Evolutionary conservation across 2,797 vertebrate species (phyloP).

Genomic region (Tapera naevia): DNA sequence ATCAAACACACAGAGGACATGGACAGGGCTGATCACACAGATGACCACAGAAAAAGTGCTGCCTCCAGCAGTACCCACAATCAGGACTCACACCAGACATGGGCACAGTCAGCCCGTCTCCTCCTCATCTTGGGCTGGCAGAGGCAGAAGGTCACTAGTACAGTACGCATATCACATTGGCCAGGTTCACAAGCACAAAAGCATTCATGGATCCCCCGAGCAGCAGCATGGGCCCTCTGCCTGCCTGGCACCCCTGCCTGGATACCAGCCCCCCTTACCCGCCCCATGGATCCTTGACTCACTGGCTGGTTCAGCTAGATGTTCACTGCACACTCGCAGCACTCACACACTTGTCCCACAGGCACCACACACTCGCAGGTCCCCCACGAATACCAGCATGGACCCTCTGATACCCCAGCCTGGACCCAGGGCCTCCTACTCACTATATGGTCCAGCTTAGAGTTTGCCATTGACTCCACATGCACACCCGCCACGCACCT

Average conservation of each 20-base stretch:
- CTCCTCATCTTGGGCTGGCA: neutral
- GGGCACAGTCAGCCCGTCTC: rapidly evolving
- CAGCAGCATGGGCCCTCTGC: rapidly evolving
- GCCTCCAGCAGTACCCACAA: neutral
- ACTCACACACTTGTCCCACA: neutral
- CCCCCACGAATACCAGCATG: rapidly evolving
- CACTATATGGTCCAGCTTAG: rapidly evolving
- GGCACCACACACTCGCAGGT: rapidly evolving
- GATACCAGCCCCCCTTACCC: rapidly evolving
- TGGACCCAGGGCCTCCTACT: rapidly evolving
- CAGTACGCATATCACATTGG: neutral
- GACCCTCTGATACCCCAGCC: neutral
- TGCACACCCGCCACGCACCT: rapidly evolving
- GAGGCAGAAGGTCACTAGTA: neutral
- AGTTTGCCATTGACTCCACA: neutral
- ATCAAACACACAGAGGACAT: neutral
- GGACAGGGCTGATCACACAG: rapidly evolving
- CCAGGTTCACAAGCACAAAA: neutral
- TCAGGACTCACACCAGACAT: neutral
- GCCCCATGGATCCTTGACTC: rapidly evolving
- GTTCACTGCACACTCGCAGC: neutral
- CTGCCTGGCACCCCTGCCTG: rapidly evolving
- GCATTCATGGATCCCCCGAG: rapidly evolving
- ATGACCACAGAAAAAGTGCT: rapidly evolving
- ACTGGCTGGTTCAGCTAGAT: rapidly evolving